These are phyloP conservation scores for Aramus guarauna DNA, from an alignment of 2,113 vertebrate species.

Conservation along the genomic window DNA sequence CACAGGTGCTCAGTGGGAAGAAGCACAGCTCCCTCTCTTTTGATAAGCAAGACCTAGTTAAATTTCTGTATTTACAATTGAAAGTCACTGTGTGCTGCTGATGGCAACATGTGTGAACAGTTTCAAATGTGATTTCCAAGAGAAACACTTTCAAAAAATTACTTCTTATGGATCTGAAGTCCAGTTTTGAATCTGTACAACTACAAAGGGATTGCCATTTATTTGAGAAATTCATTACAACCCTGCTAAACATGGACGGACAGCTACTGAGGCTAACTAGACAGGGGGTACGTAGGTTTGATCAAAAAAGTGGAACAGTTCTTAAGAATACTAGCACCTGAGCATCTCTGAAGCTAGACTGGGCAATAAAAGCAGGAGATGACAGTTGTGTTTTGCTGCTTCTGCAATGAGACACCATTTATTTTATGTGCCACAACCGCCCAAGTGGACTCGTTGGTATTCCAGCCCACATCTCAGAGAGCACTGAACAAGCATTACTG, in stretches of 20 bases:
- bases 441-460: fast-evolving
- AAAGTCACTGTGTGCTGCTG: neutral
- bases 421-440: fast-evolving
- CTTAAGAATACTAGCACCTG: neutral
- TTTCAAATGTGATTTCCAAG: neutral
- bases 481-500: neutral
- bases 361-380: neutral
- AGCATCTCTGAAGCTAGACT: neutral
- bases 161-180: neutral
- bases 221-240: neutral
- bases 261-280: neutral
- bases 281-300: neutral
- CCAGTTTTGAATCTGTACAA: neutral
- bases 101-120: neutral
- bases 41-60: neutral
- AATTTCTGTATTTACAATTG: neutral
- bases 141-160: neutral
- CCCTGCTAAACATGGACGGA: neutral
- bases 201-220: neutral
- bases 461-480: neutral
- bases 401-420: neutral
- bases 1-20: neutral
- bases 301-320: neutral
- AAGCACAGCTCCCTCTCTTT: neutral
- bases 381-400: neutral